Evolutionary conservation across 2,113 vertebrate genomes (phyloP).

Genomic region (Pterophyllum scalare): DNA sequence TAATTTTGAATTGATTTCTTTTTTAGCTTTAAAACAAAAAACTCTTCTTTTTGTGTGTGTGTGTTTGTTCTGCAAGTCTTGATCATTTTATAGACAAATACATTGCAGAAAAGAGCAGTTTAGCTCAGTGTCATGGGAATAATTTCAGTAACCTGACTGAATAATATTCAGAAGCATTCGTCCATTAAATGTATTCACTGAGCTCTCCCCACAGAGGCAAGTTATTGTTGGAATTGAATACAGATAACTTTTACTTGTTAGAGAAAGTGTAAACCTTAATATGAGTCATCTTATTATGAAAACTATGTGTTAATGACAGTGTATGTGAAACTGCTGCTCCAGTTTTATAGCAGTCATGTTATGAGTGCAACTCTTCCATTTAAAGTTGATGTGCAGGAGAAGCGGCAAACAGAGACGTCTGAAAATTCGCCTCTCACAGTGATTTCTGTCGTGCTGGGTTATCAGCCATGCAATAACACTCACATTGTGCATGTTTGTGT

Average conservation of each 20-base stretch:
- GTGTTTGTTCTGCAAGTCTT: conserved; percentile 14
- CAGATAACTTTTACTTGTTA: background rate
- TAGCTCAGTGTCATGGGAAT: conserved; percentile 30
- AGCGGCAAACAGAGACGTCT: background rate
- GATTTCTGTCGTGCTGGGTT: background rate
- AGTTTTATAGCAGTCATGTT: background rate
- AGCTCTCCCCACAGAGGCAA: background rate
- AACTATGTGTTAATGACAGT: background rate
- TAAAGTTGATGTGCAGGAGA: background rate
- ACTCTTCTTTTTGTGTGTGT: background rate
- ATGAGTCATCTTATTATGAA: background rate
- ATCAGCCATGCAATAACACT: background rate
- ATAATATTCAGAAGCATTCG: conserved; percentile 3
- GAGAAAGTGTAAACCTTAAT: background rate
- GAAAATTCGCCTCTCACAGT: no score
- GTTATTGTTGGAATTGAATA: background rate
- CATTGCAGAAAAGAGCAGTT: conserved; percentile 18
- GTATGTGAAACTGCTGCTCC: background rate
- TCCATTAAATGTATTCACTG: background rate
- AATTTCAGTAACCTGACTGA: background rate
- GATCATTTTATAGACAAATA: conserved; percentile 35
- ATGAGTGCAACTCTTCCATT: background rate
- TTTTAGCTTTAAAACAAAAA: conserved; percentile 4
- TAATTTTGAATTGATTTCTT: background rate
- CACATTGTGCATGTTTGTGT: background rate